A percentile compares a stretch with the other conserved stretches of the same genome.
phyloP scores from a whole-genome alignment of 2,797 vertebrate genomes.

The Sebastes diploproa region DNA sequence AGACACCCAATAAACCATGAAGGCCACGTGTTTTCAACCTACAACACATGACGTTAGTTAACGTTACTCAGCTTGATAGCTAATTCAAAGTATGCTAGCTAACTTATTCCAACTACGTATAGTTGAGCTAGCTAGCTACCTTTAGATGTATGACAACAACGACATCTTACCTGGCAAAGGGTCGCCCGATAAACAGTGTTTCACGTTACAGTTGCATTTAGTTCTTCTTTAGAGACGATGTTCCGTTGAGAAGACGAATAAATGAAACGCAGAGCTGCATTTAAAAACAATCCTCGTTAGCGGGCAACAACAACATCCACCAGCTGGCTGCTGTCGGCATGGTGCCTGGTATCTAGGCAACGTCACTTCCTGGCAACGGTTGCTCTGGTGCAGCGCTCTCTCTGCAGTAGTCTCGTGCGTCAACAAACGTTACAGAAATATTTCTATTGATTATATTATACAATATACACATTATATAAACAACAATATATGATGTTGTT shows the following conservation, averaged over 20 bases:
- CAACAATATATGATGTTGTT: no score
- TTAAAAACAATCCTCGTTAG: neutral
- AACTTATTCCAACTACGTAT: neutral
- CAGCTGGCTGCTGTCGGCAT: neutral
- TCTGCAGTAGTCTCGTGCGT: neutral
- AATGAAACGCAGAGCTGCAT: neutral
- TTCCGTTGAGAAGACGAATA: neutral
- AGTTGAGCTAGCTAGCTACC: neutral
- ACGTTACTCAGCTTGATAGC: neutral
- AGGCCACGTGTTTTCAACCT: neutral
- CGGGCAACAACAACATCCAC: neutral
- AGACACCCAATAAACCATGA: neutral
- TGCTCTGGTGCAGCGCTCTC: neutral
- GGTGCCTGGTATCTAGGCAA: slow-evolving; percentile 55
- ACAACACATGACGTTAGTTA: neutral
- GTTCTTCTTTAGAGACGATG: neutral
- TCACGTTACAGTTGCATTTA: neutral
- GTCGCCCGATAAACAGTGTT: neutral
- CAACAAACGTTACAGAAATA: neutral
- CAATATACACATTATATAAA: no score
- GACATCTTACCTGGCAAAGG: neutral
- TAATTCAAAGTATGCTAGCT: neutral
- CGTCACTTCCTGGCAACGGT: slow-evolving; percentile 80
- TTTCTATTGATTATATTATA: no score
- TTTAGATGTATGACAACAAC: neutral